Conservation (phyloP, 2,113 vertebrate genomes). For the Grantiella picta region DNA sequence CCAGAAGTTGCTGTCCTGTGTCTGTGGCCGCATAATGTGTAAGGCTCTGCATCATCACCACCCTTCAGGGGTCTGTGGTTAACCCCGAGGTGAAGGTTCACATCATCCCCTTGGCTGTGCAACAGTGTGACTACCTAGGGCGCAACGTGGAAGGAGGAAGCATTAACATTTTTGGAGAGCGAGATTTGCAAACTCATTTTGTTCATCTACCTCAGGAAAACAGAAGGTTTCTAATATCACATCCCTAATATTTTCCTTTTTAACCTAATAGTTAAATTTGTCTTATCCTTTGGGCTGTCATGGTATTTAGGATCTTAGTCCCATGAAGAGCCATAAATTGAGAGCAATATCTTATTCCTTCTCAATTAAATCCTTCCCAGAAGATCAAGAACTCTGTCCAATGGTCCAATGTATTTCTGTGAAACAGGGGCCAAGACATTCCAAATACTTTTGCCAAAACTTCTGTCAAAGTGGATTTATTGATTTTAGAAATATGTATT, state of each 20-base stretch:
- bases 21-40: accelerated
- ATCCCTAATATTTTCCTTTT: neutral
- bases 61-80: accelerated
- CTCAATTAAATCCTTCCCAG: neutral
- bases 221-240: neutral
- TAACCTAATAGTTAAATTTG: neutral
- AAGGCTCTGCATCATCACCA: neutral
- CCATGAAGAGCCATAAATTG: neutral
- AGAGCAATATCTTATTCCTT: neutral
- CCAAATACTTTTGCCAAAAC: neutral
- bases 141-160: neutral
- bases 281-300: neutral
- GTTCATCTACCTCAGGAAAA: neutral
- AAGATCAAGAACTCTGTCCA: neutral
- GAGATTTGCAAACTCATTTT: neutral
- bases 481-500: neutral
- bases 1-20: neutral
- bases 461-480: neutral
- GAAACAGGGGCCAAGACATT: neutral
- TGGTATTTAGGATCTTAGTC: neutral
- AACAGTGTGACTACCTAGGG: no score
- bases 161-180: neutral
- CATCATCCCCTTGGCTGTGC: neutral
- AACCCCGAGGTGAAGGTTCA: neutral
- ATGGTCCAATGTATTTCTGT: neutral